These are phyloP conservation scores for Nasonia oneida DNA, from an alignment of 2,888 invertebrate species.

Conservation along the genomic window DNA sequence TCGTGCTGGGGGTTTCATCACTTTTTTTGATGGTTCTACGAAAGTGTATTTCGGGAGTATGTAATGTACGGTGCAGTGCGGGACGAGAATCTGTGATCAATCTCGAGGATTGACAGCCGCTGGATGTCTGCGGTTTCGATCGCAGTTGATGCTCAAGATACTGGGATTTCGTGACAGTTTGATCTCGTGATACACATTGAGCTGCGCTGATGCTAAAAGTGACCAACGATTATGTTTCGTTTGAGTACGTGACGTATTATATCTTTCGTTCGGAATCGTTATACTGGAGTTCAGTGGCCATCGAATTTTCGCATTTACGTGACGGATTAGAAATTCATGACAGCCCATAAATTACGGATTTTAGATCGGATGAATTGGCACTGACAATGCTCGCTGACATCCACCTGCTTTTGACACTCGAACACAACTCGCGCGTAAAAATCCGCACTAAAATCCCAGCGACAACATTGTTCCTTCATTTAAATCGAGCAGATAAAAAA, in stretches of 20 bases:
- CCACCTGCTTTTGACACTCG: not conserved
- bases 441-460: constrained; percentile 4
- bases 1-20: not conserved
- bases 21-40: not conserved
- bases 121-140: not conserved
- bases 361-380: not conserved
- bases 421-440: not conserved
- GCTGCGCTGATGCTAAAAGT: not conserved
- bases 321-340: too few relatives aligned
- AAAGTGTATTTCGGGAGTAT: not conserved
- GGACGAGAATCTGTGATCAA: not conserved
- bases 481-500: constrained; percentile 32
- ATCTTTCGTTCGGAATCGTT: not conserved
- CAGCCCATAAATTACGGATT: not conserved
- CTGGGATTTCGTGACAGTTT: not conserved
- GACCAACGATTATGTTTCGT: constrained; percentile 16
- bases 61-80: not conserved
- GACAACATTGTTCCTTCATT: constrained; percentile 2
- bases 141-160: not conserved
- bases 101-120: not conserved
- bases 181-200: not conserved
- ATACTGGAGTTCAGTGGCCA: not conserved
- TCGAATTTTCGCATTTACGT: not conserved
- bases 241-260: constrained; percentile 9
- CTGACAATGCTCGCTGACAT: not conserved